Evolutionary conservation across 2,113 vertebrate species (phyloP), one percentile per base, ranked within the genome.

Genomic region (Acrocephalus arundinaceus): DNA sequence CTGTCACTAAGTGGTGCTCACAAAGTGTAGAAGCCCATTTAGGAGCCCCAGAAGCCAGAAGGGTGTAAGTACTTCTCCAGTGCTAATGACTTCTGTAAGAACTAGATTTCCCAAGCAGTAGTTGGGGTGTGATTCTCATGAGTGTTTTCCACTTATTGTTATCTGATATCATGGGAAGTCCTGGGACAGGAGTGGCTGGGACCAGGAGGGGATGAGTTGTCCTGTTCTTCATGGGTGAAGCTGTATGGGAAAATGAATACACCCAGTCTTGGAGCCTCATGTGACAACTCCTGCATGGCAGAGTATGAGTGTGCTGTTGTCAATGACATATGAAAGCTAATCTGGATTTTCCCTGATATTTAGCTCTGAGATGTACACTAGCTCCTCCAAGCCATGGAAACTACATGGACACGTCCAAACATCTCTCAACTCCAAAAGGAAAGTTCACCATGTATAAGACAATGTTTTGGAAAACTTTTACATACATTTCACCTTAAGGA

Each of bases 111-210:
- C 31, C 37, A 73, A 58, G 51, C 17, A 55, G 18, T 10, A 37
- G 48, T 16, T 17, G 31, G 30, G 39, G 6, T 0, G 0, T 5
- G 7, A 11, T 15, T 84, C 63, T 57, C 0, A 0, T 15, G 43
- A 27, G 12, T 6, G 1, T 54, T 91, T 35, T 22, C 27, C 2
- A 0, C 41, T 65, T 4, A 14, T 21, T 84, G 39, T 43, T 84
- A 52, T 4, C 11, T 70, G 59, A 3, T 31, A 63, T 6, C 11
- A 3, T 11, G 28, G 51, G 45, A 70, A 52, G 14, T 57, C 48
- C 37, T 84, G 28, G 51, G 30, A 37, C 20, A 67, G n/a, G 35
- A 63, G n/a, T 15, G 28, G 5, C 27, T 66, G 46, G 21, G 37
- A 48, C 8, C 7, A 14, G 35, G 30, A 41, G 9, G 5, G 16